Base-by-base conservation (phyloP, 2,113 vertebrate genomes). In the Fulmarus glacialis region DNA sequence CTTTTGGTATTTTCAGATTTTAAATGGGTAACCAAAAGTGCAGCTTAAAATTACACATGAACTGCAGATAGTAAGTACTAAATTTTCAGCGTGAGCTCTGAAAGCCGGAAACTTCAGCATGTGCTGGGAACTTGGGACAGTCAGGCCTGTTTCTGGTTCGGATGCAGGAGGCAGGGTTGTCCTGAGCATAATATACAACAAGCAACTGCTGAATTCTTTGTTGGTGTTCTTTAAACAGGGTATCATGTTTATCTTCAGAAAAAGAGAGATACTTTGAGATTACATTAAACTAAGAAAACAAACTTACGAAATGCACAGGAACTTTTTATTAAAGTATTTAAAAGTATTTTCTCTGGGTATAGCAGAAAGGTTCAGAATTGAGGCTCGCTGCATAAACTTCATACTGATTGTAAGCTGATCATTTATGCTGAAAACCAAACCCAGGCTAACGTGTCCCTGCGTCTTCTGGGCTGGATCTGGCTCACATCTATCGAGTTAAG, bases 121-220 rank as follows among this genome's bases (percentile, higher is more conserved):
- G 53, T 43, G 48, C 11, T 73, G 23, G 21, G 32, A 82, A 45
- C 8, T 22, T 68, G 24, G 19, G 66, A 30, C 14, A 55, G 47
- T 15, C 9, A 4, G 58, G 72, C 1, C 0, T 24, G 21, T n/a
- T 80, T 66, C n/a, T 94, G 30, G 27, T 71, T 87, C 0, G 0
- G 27, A 10, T n/a, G 47, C 52, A 73, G 55, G 64, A 94, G 52
- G n/a, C 40, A 68, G 53, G 21, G 4, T 23, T 91, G 32, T 87
- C n/a, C 73, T 79, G 34, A 80, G 24, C 24, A 3, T 48, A 48
- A 68, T 8, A 14, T 27, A 20, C 18, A 18, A 19, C 2, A 5
- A 73, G 38, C 22, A 79, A 42, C 56, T 66, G 17, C 40, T 43
- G 30, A 68, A 34, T 52, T 80, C 29, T 63, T 87, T 2, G 0